These are phyloP conservation scores for Dasyornis broadbenti DNA, from an alignment of 2,113 vertebrate species.

Conservation along the genomic window DNA sequence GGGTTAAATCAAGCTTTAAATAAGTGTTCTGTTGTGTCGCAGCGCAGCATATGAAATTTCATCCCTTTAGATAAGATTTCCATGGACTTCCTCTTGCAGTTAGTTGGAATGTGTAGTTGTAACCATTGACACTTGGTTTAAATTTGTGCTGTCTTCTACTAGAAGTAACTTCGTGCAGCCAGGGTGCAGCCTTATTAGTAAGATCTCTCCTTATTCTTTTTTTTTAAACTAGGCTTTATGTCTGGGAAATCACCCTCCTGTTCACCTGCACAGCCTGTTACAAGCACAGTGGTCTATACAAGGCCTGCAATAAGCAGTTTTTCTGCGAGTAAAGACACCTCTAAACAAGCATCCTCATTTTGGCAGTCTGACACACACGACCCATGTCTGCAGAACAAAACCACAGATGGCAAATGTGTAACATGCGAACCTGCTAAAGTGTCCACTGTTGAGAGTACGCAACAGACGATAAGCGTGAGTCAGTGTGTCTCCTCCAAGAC, in stretches of 20 bases:
- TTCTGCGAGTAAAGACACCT: constrained; percentile 70
- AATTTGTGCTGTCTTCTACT: neutral
- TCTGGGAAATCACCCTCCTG: constrained; percentile 66
- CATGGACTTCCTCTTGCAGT: neutral
- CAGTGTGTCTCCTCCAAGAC: constrained; percentile 53
- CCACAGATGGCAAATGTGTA: constrained; percentile 79
- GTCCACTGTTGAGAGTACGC: constrained; percentile 61
- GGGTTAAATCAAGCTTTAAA: constrained; percentile 4
- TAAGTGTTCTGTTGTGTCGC: neutral
- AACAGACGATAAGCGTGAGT: constrained; percentile 43
- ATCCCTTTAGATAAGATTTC: neutral
- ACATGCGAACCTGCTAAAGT: constrained; percentile 75
- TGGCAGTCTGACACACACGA: constrained; percentile 81
- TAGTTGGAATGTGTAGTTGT: neutral
- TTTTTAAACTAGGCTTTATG: constrained; percentile 73
- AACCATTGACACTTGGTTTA: neutral
- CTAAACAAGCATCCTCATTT: constrained; percentile 73
- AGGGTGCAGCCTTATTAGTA: neutral
- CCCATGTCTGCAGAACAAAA: constrained; percentile 79
- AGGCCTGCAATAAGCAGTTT: constrained; percentile 74
- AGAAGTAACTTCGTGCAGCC: neutral
- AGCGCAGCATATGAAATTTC: neutral
- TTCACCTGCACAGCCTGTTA: constrained; percentile 43
- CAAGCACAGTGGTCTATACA: constrained; percentile 66
- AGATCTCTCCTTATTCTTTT: neutral